These are phyloP conservation scores for Candoia aspera DNA, from an alignment of 2,113 vertebrate genomes.

Conservation along the genomic window DNA sequence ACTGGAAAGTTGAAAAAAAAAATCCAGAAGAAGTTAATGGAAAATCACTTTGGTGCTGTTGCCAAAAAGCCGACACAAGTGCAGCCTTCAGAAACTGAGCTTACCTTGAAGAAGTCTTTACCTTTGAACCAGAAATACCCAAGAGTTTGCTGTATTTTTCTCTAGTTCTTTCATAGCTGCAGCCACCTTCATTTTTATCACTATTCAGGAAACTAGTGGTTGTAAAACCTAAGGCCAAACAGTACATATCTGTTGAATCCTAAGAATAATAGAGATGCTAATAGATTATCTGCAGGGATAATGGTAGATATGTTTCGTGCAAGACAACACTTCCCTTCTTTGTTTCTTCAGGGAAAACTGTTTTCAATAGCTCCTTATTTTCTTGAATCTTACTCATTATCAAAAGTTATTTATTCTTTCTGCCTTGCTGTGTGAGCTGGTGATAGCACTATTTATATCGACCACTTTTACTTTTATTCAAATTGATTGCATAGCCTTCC, in stretches of 20 bases:
- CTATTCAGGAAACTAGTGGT: neutral
- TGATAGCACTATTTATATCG: slow-evolving; percentile 40
- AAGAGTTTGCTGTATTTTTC: neutral
- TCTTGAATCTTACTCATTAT: slow-evolving; percentile 45
- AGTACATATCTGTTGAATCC: neutral
- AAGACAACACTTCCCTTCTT: slow-evolving; percentile 12
- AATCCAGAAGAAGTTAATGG: neutral
- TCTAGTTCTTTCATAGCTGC: neutral
- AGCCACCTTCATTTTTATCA: neutral
- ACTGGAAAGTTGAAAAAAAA: neutral
- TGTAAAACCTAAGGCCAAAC: neutral
- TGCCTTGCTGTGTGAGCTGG: slow-evolving; percentile 30
- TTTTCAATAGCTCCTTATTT: slow-evolving; percentile 1
- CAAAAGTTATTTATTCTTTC: slow-evolving; percentile 46
- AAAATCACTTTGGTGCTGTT: neutral
- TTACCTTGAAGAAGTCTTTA: neutral
- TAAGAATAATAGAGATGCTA: slow-evolving; percentile 21
- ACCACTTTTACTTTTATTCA: slow-evolving; percentile 46
- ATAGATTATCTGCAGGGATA: slow-evolving; percentile 34
- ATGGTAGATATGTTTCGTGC: neutral
- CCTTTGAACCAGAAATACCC: neutral
- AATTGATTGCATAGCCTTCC: slow-evolving; percentile 33
- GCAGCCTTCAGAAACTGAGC: neutral
- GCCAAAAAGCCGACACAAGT: neutral
- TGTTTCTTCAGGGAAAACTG: slow-evolving; percentile 38